Base-by-base conservation (phyloP, 2,113 vertebrate genomes). In the Oncorhynchus gorbuscha region DNA sequence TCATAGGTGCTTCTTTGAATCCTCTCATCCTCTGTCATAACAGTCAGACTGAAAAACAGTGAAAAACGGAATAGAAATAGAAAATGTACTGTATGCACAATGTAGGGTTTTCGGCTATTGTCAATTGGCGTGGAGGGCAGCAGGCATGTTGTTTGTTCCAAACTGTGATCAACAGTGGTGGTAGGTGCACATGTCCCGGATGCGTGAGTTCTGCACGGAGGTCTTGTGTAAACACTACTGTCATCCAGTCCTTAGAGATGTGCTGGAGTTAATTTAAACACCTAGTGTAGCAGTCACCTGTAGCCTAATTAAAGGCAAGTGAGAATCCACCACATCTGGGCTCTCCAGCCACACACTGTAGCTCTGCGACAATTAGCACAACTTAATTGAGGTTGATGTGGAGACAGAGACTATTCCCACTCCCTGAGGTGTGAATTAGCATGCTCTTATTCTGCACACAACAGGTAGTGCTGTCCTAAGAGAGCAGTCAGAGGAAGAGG, bases 11-110 rank as follows among this genome's bases (percentile, higher is more conserved):
- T 72, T 65, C 85, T 89, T 72, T 90, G 91, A 62, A 91, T 80
- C 26, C 84, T 85, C 78, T 91, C 91, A n/a, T 92, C 91, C 22
- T 92, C 90, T 2, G 84, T 83, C 76, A 90, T 74, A 61, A 92
- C 90, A 75, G 90, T 92, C 86, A 92, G 72, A 88, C 91, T 92
- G 78, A 76, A 75, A 72, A 49, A 49, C 69, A 64, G 75, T 45
- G 39, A 11, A 24, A 5, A 22, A 22, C 5, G 8, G 48, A 2
- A 61, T 13, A 72, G 16, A 32, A 12, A 32, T n/a, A 22, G 7
- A 22, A 3, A 12, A 45, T 45, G 9, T 45, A 45, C 39, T 45
- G 65, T 32, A 32, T 68, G 30, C 6, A 35, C 16, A 20, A 39
- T 69, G 32, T 69, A 35, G 16, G 18, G 18, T 45, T 35, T 32